Evolutionary conservation across 2,797 vertebrate genomes (phyloP).

Genomic region (Tiaroga cobitis): DNA sequence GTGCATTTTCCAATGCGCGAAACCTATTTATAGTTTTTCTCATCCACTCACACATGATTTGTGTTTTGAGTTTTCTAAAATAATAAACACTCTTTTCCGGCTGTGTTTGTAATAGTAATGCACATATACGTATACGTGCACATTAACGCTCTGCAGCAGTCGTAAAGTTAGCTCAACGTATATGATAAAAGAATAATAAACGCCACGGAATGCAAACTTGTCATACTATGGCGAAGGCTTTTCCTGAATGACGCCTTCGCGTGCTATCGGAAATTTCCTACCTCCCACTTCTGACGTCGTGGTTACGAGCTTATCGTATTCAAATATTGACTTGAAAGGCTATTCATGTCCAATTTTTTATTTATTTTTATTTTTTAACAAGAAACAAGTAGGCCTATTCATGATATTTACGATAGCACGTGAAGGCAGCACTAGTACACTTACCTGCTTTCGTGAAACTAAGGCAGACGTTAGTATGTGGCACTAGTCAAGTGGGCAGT

Average conservation of each 20-base stretch:
- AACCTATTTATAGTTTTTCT: neutral
- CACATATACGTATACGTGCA: too few species aligned
- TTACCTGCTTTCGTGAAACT: neutral
- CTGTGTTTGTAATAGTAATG: neutral
- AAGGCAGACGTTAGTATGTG: neutral
- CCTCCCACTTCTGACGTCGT: too few species aligned
- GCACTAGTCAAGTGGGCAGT: neutral
- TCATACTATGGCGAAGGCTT: conserved; percentile 24
- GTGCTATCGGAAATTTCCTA: too few species aligned
- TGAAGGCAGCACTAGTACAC: too few species aligned
- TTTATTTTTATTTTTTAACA: too few species aligned
- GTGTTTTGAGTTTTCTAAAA: neutral
- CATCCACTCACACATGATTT: neutral
- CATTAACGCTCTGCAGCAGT: neutral
- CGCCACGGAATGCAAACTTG: neutral
- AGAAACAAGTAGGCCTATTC: too few species aligned
- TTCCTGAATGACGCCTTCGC: too few species aligned
- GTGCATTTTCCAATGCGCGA: neutral
- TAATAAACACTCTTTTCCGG: neutral
- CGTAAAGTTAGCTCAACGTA: neutral
- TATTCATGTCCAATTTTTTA: too few species aligned
- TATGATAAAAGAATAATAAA: neutral
- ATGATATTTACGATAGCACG: too few species aligned
- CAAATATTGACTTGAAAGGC: too few species aligned
- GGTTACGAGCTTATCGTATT: too few species aligned